These are phyloP conservation scores for Teleopsis dalmanni DNA, from an alignment of 1,140 invertebrate genomes.

Conservation along the genomic window DNA sequence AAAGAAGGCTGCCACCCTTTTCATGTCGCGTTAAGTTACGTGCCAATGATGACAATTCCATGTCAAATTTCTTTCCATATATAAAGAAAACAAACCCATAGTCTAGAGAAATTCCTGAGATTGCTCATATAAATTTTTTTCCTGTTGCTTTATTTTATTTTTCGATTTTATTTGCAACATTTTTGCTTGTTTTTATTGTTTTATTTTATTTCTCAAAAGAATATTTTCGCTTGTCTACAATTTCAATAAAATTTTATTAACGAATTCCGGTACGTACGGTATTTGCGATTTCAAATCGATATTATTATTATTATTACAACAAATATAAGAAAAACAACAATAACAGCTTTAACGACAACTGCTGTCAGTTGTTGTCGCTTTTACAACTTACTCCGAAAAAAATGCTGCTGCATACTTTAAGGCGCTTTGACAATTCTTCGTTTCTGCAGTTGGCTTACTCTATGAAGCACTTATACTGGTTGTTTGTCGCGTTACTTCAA, in stretches of 20 bases:
- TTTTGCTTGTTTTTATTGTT: not conserved
- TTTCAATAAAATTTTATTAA: constrained; percentile 46
- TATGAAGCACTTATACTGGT: not conserved
- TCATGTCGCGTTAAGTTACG: constrained; percentile 3
- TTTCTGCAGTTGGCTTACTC: constrained; percentile 20
- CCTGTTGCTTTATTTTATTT: not conserved
- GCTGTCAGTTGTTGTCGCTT: constrained; percentile 27
- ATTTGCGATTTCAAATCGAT: constrained; percentile 29
- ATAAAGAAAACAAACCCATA: not conserved
- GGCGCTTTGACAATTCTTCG: not conserved
- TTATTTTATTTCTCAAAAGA: constrained; percentile 3
- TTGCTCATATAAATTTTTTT: not conserved
- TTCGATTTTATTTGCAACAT: not conserved
- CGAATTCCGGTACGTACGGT: constrained; percentile 33
- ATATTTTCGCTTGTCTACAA: constrained; percentile 39
- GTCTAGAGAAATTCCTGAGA: not conserved
- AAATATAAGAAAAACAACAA: constrained; percentile 9
- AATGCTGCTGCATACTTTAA: constrained; percentile 4
- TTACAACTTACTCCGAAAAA: too few species aligned
- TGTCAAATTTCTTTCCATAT: too few species aligned
- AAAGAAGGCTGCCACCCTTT: too few species aligned
- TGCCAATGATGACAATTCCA: constrained; percentile 12
- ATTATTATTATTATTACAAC: constrained; percentile 40
- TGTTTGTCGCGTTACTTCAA: not conserved
- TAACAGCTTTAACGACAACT: constrained; percentile 30